Conservation (phyloP, 2,113 vertebrate species). For the Ochotona princeps region DNA sequence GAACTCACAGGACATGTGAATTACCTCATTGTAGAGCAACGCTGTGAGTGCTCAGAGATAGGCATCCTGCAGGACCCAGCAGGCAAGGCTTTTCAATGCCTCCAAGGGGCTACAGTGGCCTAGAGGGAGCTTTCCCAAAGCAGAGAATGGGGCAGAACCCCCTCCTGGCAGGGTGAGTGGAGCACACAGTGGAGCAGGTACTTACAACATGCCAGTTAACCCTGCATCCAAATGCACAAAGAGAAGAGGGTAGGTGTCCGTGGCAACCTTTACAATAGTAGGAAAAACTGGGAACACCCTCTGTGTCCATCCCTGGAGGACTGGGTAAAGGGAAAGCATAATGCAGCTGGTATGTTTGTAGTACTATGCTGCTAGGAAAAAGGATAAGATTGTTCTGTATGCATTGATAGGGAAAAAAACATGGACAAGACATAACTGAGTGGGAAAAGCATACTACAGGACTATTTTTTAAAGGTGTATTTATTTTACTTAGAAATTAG, state of each 20-base stretch:
- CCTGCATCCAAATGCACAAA: neutral
- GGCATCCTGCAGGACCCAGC: fast-evolving
- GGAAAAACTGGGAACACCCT: neutral
- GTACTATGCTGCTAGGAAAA: neutral
- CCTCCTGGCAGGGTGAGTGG: no score
- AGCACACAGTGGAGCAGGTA: no score
- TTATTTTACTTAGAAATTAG: no score
- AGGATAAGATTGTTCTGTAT: fast-evolving
- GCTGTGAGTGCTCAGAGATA: neutral
- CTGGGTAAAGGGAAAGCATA: neutral
- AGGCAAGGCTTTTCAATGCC: neutral
- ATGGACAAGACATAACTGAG: neutral
- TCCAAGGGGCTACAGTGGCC: fast-evolving
- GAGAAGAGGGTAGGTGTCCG: neutral
- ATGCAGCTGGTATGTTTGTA: fast-evolving
- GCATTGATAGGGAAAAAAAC: neutral
- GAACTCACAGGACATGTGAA: conserved; percentile 58
- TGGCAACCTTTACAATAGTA: neutral
- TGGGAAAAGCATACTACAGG: neutral
- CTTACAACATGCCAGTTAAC: neutral
- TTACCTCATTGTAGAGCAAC: neutral
- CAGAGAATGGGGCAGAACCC: neutral
- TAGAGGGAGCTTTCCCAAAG: neutral
- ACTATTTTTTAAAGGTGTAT: no score
- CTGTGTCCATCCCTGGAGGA: neutral